Percentiles rank a stretch among this genome's conserved stretches.
phyloP scores from a whole-genome alignment of 2,113 vertebrate species.

The Rutilus rutilus region DNA sequence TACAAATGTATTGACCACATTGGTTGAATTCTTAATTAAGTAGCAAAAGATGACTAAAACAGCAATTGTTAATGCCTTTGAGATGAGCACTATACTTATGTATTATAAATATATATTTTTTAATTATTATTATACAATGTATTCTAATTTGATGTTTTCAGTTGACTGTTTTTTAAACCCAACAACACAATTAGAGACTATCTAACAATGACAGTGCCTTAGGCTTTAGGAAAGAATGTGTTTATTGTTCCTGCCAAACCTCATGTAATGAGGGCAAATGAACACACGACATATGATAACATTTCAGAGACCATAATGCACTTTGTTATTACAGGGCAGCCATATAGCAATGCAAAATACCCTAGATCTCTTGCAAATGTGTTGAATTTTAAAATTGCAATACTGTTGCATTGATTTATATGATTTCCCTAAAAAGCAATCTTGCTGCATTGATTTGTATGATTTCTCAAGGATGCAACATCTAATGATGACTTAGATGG shows the following conservation, averaged over 20 bases:
- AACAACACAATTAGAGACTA: neutral
- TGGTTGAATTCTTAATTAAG: neutral
- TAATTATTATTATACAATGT: neutral
- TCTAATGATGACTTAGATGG: constrained; percentile 18
- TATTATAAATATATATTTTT: neutral
- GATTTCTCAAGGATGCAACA: constrained; percentile 22
- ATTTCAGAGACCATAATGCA: neutral
- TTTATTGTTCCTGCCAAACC: constrained; percentile 34
- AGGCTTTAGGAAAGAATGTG: neutral
- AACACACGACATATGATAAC: neutral
- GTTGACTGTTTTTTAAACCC: constrained; percentile 9
- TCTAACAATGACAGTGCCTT: neutral
- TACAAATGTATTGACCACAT: constrained; percentile 7
- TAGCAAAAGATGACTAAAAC: neutral
- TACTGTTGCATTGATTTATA: constrained; percentile 48
- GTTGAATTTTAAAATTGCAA: constrained; percentile 38
- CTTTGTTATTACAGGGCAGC: constrained; percentile 32
- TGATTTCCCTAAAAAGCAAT: constrained; percentile 35
- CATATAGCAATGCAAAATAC: constrained; percentile 30
- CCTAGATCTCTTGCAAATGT: constrained; percentile 45
- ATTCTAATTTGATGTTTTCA: constrained; percentile 10
- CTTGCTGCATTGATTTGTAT: constrained; percentile 38
- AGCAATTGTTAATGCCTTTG: constrained; percentile 1
- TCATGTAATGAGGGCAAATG: constrained; percentile 29
- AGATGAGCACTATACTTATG: neutral